Conservation (phyloP, 2,113 vertebrate species). For the Brachypodius melanocephalos region DNA sequence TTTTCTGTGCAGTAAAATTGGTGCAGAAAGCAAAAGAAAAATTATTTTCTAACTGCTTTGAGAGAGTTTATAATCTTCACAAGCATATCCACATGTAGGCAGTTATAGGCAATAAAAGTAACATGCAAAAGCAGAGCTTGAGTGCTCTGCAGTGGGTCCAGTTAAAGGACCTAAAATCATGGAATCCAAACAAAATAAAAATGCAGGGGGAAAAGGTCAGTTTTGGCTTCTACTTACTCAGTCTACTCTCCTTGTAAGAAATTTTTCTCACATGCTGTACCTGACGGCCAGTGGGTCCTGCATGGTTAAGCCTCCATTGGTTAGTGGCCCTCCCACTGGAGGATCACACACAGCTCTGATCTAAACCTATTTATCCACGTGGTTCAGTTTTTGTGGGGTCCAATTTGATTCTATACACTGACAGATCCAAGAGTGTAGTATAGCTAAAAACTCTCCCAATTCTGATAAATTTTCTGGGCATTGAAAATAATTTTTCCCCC, state of each 20-base stretch:
- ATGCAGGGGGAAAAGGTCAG: neutral
- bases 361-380: neutral
- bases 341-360: neutral
- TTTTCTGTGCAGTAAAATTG: neutral
- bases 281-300: neutral
- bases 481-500: neutral
- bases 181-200: neutral
- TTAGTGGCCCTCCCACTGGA: neutral
- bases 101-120: neutral
- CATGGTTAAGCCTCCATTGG: rapidly evolving
- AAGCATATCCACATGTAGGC: neutral
- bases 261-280: neutral
- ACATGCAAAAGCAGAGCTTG: neutral
- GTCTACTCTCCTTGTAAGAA: neutral
- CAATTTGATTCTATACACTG: neutral
- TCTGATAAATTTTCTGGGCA: neutral
- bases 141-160: neutral
- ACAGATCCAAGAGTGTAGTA: neutral
- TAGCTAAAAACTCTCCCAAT: neutral
- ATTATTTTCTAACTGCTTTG: neutral
- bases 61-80: neutral
- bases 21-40: neutral
- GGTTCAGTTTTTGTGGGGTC: neutral
- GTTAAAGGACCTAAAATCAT: neutral
- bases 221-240: neutral